A percentile compares a stretch with the other conserved stretches of the same genome.
Conservation (phyloP, 2,888 invertebrate species). For the Onchidella celtica region DNA sequence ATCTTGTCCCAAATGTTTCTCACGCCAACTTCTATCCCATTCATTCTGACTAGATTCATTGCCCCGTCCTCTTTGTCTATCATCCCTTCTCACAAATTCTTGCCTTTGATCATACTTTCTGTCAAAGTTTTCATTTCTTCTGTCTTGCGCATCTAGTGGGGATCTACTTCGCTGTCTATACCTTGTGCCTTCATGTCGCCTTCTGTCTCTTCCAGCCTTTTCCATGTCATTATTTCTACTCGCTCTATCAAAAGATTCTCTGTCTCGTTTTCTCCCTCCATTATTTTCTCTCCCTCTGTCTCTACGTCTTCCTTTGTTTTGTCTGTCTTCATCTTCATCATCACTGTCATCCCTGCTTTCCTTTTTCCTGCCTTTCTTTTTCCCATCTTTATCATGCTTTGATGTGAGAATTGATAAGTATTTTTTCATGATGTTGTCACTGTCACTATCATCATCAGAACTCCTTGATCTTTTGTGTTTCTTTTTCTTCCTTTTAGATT, state of each 20-base stretch:
- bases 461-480: slow-evolving; percentile 81
- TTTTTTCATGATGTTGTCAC: slow-evolving; percentile 68
- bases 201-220: background rate
- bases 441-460: slow-evolving; percentile 58
- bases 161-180: background rate
- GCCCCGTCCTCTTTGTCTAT: background rate
- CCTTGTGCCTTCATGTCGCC: background rate
- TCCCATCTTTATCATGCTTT: slow-evolving; percentile 60
- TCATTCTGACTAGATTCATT: background rate
- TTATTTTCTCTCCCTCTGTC: background rate
- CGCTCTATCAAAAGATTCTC: background rate
- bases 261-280: background rate
- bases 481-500: slow-evolving; percentile 66
- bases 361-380: background rate
- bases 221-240: background rate
- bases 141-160: background rate
- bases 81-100: too few species aligned
- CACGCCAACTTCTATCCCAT: background rate
- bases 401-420: slow-evolving; percentile 74
- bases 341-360: background rate
- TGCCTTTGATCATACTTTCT: too few species aligned
- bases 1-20: background rate
- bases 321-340: background rate
- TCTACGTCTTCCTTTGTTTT: background rate
- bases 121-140: background rate